phyloP scores from a whole-genome alignment of 1,140 invertebrate genomes.

The Zaprionus lachaisei region DNA sequence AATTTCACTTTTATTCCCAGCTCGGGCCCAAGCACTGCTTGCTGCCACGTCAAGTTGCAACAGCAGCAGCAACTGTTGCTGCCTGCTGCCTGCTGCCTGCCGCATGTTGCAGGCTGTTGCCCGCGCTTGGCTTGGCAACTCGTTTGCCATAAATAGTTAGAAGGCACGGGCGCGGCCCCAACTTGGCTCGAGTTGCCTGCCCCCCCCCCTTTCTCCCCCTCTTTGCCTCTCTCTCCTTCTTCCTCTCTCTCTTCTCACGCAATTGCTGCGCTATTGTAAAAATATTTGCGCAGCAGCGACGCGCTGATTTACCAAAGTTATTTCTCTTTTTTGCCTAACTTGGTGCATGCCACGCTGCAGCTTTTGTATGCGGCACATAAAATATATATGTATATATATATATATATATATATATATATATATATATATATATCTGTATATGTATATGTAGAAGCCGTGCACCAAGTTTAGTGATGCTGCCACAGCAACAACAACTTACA shows the following conservation, averaged over 20 bases:
- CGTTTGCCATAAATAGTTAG: conserved; percentile 83
- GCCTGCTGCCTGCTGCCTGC: too few relatives aligned
- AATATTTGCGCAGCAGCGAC: conserved; percentile 66
- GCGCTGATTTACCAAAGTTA: conserved; percentile 73
- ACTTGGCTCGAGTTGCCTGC: conserved; percentile 45
- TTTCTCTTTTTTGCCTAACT: conserved; percentile 71
- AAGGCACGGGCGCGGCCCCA: conserved; percentile 77
- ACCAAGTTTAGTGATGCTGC: conserved; percentile 40
- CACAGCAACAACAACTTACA: conserved; percentile 19
- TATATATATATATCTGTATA: background rate
- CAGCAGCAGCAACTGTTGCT: conserved; percentile 1
- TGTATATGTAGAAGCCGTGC: conserved; percentile 16
- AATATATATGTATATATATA: background rate
- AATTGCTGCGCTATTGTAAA: conserved; percentile 63
- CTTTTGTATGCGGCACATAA: conserved; percentile 49
- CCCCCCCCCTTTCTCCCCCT: background rate
- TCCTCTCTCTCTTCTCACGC: conserved; percentile 41
- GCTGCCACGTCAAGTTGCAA: conserved; percentile 48
- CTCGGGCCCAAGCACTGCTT: background rate
- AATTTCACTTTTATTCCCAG: conserved; percentile 72
- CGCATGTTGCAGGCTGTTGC: conserved; percentile 19
- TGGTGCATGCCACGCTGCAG: conserved; percentile 65
- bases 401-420: background rate
- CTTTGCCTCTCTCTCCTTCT: background rate
- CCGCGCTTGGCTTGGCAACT: conserved; percentile 52